Conservation (phyloP, 2,113 vertebrate genomes). For the Python bivittatus region DNA sequence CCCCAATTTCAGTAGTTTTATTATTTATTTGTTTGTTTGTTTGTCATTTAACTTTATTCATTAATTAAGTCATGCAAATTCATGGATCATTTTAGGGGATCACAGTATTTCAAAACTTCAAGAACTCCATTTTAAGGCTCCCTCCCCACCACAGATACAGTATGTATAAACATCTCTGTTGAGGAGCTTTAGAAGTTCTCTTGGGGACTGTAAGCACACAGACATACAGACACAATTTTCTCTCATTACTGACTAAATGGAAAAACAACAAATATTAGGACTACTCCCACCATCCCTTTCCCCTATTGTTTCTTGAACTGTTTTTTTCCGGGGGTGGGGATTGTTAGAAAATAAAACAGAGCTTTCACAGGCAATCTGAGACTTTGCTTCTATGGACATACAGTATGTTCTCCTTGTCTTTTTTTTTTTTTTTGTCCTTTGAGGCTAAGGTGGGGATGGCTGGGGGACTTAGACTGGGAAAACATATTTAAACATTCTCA, state of each 20-base stretch:
- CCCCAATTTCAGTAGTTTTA: neutral
- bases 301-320: neutral
- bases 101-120: neutral
- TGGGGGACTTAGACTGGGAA: too few species aligned
- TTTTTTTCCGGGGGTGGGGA: too few species aligned
- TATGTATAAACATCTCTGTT: neutral
- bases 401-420: neutral
- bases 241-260: neutral
- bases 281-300: neutral
- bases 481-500: too few species aligned
- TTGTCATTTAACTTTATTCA: neutral
- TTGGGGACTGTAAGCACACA: neutral
- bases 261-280: neutral
- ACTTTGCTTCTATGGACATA: neutral
- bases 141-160: neutral
- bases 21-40: neutral
- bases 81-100: neutral
- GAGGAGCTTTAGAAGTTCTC: neutral
- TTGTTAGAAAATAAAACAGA: neutral
- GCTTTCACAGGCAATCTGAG: neutral
- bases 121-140: neutral
- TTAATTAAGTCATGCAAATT: neutral
- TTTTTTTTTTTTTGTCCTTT: neutral
- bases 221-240: neutral
- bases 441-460: too few species aligned